A percentile compares a stretch with the other conserved stretches of the same genome.
Evolutionary conservation across 2,888 invertebrate species (phyloP).

Genomic region (Coleophora deauratella): DNA sequence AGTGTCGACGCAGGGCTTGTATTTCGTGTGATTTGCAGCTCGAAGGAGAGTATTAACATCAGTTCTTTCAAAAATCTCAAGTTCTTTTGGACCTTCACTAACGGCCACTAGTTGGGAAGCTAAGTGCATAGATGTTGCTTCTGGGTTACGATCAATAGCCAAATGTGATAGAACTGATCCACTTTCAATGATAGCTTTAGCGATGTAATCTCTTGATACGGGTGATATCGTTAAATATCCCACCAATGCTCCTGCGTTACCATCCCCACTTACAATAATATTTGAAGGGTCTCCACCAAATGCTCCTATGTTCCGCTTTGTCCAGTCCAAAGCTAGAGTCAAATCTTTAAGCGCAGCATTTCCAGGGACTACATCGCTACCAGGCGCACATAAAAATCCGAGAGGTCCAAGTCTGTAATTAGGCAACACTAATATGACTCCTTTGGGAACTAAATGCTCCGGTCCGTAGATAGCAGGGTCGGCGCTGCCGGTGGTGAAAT

Average conservation of each 20-base stretch:
- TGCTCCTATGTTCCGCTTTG: slow-evolving; percentile 35
- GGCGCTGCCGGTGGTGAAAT: slow-evolving; percentile 42
- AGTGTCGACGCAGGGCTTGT: slow-evolving; percentile 43
- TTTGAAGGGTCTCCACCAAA: slow-evolving; percentile 53
- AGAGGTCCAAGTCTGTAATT: slow-evolving; percentile 56
- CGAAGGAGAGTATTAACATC: slow-evolving; percentile 23
- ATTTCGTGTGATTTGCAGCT: slow-evolving; percentile 26
- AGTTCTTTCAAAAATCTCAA: slow-evolving; percentile 19
- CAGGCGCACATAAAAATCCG: slow-evolving; percentile 49
- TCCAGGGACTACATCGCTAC: slow-evolving; percentile 43
- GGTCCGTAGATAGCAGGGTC: slow-evolving; percentile 49
- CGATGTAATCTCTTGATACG: slow-evolving; percentile 33
- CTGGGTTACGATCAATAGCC: slow-evolving; percentile 48
- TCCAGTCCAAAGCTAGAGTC: slow-evolving; percentile 48
- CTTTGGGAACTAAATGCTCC: slow-evolving; percentile 37
- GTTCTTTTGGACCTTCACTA: slow-evolving; percentile 20
- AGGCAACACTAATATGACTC: slow-evolving; percentile 34
- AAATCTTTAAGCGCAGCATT: slow-evolving; percentile 58
- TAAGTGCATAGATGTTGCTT: slow-evolving; percentile 34
- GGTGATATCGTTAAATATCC: slow-evolving; percentile 44
- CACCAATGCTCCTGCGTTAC: slow-evolving; percentile 42
- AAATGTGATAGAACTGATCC: slow-evolving; percentile 47
- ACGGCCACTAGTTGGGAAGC: slow-evolving; percentile 24
- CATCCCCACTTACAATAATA: slow-evolving; percentile 50
- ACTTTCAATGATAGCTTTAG: slow-evolving; percentile 51